Evolutionary conservation across 2,888 invertebrate genomes (phyloP).

Genomic region (Coelopa pilipes): DNA sequence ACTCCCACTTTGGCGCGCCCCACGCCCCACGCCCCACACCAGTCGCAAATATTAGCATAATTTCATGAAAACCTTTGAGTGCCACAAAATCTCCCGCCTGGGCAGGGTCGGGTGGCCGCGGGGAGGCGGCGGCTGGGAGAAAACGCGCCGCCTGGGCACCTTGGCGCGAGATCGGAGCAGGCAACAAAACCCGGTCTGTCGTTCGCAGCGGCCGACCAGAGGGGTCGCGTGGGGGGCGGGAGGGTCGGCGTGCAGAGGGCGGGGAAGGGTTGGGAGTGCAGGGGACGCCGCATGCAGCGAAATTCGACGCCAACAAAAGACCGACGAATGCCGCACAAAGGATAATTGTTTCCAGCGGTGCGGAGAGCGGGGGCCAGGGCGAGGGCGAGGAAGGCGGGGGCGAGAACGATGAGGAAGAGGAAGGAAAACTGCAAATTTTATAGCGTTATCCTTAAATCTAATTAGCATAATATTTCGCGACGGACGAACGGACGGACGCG

Average conservation of each 20-base stretch:
- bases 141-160: too few relatives aligned
- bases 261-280: background rate
- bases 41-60: slow-evolving; percentile 28
- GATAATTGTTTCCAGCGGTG: slow-evolving; percentile 30
- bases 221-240: too few relatives aligned
- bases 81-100: slow-evolving; percentile 2
- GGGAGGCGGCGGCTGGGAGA: background rate
- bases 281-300: slow-evolving; percentile 13
- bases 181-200: background rate
- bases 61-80: slow-evolving; percentile 28
- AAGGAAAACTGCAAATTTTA: slow-evolving; percentile 46
- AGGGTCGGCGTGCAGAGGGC: too few relatives aligned
- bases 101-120: background rate
- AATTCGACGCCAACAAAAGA: background rate
- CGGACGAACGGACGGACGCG: slow-evolving; percentile 32
- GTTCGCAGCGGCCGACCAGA: too few relatives aligned
- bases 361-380: slow-evolving; percentile 36
- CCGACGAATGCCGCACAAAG: slow-evolving; percentile 14
- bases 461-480: slow-evolving; percentile 59
- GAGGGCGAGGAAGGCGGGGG: slow-evolving; percentile 1
- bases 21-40: background rate
- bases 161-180: background rate
- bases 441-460: slow-evolving; percentile 60
- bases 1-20: too few relatives aligned
- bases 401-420: slow-evolving; percentile 31